These are phyloP conservation scores for Tanypteryx hageni DNA, from an alignment of 2,888 invertebrate genomes.

Conservation along the genomic window DNA sequence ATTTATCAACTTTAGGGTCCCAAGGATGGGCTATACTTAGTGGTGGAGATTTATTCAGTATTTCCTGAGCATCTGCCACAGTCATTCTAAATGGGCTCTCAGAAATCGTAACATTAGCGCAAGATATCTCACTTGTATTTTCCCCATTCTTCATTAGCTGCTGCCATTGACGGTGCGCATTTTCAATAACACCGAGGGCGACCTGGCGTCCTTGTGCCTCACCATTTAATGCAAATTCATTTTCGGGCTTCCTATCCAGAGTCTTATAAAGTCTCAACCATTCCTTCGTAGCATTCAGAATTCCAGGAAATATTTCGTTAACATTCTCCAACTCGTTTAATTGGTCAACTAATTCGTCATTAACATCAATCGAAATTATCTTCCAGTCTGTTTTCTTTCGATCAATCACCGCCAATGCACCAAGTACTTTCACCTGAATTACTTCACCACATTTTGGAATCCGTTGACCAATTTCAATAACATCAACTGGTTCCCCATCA, in stretches of 20 bases:
- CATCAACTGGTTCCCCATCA: slow-evolving; percentile 81
- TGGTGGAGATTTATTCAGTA: background rate
- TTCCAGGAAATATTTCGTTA: slow-evolving; percentile 79
- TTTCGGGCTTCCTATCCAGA: slow-evolving; percentile 78
- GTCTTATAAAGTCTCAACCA: slow-evolving; percentile 82
- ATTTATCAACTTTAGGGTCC: slow-evolving; percentile 24
- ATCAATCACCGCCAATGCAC: slow-evolving; percentile 80
- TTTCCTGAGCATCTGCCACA: background rate
- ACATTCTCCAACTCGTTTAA: slow-evolving; percentile 79
- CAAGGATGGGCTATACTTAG: background rate
- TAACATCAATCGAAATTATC: slow-evolving; percentile 79
- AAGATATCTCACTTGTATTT: background rate
- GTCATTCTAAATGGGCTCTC: background rate
- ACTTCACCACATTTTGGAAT: slow-evolving; percentile 76
- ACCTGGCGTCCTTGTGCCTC: slow-evolving; percentile 76
- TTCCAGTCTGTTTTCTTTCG: slow-evolving; percentile 84
- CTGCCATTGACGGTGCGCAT: slow-evolving; percentile 43
- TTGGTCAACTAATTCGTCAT: slow-evolving; percentile 78
- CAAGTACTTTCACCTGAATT: slow-evolving; percentile 79
- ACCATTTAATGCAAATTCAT: slow-evolving; percentile 80
- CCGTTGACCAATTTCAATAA: slow-evolving; percentile 80
- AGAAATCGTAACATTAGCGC: background rate
- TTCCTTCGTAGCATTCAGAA: slow-evolving; percentile 79
- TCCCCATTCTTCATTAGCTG: background rate
- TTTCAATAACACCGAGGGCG: slow-evolving; percentile 72